Percentiles rank a stretch among this genome's conserved stretches.
phyloP scores from a whole-genome alignment of 2,797 vertebrate genomes.

The Orestias chungarensis region DNA sequence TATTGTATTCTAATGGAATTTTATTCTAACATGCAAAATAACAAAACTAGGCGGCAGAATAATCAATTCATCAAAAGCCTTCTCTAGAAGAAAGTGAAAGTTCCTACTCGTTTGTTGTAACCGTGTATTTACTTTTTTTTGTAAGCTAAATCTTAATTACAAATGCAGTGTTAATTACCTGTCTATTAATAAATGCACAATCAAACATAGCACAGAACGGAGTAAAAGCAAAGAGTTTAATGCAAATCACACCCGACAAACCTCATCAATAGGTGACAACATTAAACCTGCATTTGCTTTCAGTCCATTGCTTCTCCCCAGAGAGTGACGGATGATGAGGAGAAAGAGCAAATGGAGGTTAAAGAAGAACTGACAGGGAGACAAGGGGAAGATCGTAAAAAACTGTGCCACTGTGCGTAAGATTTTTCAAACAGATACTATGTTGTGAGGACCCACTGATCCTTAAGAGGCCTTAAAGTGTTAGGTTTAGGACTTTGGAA shows the following conservation, averaged over 20 bases:
- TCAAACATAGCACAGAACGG: neutral
- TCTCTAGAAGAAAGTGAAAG: too few relatives aligned
- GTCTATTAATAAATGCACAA: neutral
- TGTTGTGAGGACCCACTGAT: too few relatives aligned
- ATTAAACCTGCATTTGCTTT: conserved; percentile 37
- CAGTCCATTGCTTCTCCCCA: conserved; percentile 21
- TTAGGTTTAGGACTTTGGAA: too few relatives aligned
- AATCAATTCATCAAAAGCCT: too few relatives aligned
- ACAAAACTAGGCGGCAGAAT: neutral
- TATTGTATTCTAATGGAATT: neutral
- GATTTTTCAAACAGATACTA: too few relatives aligned
- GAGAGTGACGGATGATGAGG: conserved; percentile 35
- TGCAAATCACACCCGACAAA: conserved; percentile 29
- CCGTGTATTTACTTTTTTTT: too few relatives aligned
- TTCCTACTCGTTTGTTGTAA: too few relatives aligned
- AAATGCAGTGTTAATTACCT: neutral
- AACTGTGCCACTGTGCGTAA: conserved; percentile 2
- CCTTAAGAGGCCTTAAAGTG: too few relatives aligned
- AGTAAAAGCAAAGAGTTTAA: neutral
- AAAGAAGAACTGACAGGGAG: conserved; percentile 44
- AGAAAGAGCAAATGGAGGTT: conserved; percentile 46
- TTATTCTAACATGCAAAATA: too few relatives aligned
- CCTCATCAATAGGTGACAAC: conserved; percentile 45
- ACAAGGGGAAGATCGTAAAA: conserved; percentile 21
- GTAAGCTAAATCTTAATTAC: neutral